Base-by-base conservation (phyloP, 2,113 vertebrate species). In the Chrysochloris asiatica region DNA sequence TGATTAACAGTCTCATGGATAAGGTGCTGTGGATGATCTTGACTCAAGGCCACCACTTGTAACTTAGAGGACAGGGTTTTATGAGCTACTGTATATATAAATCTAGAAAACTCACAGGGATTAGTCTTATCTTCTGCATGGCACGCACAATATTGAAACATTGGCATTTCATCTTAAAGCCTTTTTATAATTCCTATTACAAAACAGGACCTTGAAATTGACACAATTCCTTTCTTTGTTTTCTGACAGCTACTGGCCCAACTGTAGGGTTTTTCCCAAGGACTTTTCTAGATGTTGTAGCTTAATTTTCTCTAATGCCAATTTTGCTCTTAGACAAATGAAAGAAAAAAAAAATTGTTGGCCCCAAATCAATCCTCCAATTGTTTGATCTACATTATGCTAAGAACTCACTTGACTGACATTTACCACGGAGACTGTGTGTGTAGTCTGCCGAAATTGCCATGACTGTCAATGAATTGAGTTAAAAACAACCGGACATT, bases 241-340 rank as follows among this genome's bases (percentile, higher is more conserved):
- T 83, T n/a, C 52, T 79, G 38, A 50, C 9, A 0, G 9, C 3
- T 50, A 8, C 47, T 17, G 7, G 30, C 30, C 67, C n/a, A 63
- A 28, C 2, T 48, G 2, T 0, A 10, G 8, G 43, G 3, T 6
- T 75, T 72, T 77, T n/a, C n/a, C 38, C 33, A 8, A 6, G 17
- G 21, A 77, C 4, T 10, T 54, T 83, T 63, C 11, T 30, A 24
- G 76, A 26, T 41, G 26, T 38, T 36, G 33, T 63, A 0, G 0
- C 26, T 80, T 77, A 71, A 56, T 17, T 48, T 59, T 71, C 24
- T 63, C 87, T 38, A 36, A 67, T 72, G 76, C 36, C 69, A 88
- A 77, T 36, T 41, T 8, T 33, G 26, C 59, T 83, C 10, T 54
- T 67, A 91, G 69, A 84, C 61, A 77, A 87, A 91, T 91, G 61